Evolutionary conservation across 2,797 vertebrate genomes (phyloP).

Genomic region (Chrosomus eos): DNA sequence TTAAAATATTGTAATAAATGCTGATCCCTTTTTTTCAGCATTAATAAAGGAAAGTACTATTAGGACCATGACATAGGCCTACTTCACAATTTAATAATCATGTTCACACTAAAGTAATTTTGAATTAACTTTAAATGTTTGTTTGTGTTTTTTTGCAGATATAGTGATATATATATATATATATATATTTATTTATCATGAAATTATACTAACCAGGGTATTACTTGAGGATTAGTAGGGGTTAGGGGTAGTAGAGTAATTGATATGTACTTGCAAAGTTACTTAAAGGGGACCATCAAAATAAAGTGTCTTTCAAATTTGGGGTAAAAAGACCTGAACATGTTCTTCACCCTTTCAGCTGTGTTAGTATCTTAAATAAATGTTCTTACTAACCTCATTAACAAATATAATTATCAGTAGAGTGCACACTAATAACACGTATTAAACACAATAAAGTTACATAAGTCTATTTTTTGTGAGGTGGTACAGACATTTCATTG

Average conservation of each 20-base stretch:
- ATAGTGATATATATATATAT: too few species aligned
- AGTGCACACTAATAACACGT: conserved; percentile 5
- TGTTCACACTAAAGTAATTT: neutral
- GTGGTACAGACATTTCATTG: neutral
- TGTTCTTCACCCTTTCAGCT: neutral
- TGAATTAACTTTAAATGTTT: neutral
- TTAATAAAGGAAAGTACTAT: neutral
- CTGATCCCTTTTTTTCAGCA: neutral
- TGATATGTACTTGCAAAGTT: neutral
- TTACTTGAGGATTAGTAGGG: neutral
- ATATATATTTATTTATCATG: neutral
- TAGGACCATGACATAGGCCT: neutral
- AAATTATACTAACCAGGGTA: neutral
- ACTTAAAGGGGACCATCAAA: neutral
- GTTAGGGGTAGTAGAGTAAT: neutral
- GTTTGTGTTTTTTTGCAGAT: neutral
- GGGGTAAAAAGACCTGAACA: neutral
- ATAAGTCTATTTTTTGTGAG: neutral
- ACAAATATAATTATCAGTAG: neutral
- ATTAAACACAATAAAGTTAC: neutral
- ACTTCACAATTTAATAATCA: neutral
- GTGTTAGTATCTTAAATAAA: neutral
- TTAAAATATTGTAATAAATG: neutral
- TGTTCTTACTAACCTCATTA: neutral
- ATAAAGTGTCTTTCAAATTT: neutral